Conservation (phyloP, 1,140 invertebrate genomes). For the Steinernema feltiae region DNA sequence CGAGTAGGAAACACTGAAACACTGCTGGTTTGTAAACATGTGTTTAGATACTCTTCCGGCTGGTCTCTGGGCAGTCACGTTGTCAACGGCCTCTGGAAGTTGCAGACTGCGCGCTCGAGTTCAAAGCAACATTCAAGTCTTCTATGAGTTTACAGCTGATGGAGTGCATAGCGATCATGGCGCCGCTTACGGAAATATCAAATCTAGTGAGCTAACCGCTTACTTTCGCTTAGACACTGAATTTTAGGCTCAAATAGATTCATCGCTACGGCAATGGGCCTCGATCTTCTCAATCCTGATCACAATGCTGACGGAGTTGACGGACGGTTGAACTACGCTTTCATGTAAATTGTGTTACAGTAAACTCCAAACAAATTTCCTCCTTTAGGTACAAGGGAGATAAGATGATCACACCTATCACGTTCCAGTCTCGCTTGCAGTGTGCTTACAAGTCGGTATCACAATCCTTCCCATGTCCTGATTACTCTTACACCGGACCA, state of each 20-base stretch:
- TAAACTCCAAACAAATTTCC: constrained; percentile 11
- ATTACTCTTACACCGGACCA: constrained; percentile 4
- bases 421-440: constrained; percentile 11
- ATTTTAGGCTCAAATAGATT: constrained; percentile 30
- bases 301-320: constrained; percentile 20
- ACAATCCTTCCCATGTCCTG: constrained; percentile 37
- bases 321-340: constrained; percentile 38
- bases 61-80: constrained; percentile 27
- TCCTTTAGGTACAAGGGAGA: constrained; percentile 19
- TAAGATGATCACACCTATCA: neutral
- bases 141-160: constrained; percentile 34
- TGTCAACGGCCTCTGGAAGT: constrained; percentile 15
- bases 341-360: constrained; percentile 23
- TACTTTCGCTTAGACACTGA: neutral
- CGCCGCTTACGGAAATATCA: constrained; percentile 28
- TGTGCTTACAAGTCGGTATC: constrained; percentile 37
- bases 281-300: constrained; percentile 25
- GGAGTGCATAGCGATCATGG: constrained; percentile 27
- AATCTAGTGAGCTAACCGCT: constrained; percentile 21
- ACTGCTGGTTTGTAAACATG: neutral
- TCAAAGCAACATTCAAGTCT: constrained; percentile 37
- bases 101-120: constrained; percentile 29
- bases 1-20: constrained; percentile 8
- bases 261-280: constrained; percentile 26
- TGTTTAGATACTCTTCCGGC: constrained; percentile 24